Percentiles rank a stretch among this genome's conserved stretches.
Conservation (phyloP, 2,113 vertebrate genomes). For the Alexandromys fortis region DNA sequence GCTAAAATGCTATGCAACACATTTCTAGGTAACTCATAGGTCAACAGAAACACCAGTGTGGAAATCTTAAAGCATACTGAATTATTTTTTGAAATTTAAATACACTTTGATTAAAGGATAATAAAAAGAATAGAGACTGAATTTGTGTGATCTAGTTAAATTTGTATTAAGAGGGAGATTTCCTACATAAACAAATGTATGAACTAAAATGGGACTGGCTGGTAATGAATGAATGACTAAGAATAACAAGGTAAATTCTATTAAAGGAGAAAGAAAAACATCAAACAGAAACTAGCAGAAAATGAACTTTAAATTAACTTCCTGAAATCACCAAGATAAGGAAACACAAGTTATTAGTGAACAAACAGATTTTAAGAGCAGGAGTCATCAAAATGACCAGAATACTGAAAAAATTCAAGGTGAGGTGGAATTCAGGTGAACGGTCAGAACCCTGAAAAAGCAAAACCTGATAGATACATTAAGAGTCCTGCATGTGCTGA, state of each 20-base stretch:
- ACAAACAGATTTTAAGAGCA: conserved; percentile 1
- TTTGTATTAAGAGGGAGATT: not conserved
- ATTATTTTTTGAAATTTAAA: not conserved
- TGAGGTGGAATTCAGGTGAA: conserved; percentile 14
- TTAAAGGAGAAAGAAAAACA: not conserved
- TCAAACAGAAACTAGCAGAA: conserved; percentile 32
- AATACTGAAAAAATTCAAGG: not conserved
- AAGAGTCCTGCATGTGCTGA: not conserved
- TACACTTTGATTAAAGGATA: not conserved
- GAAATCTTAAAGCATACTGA: not conserved
- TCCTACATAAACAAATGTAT: not conserved
- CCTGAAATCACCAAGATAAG: not conserved
- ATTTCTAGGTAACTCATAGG: conserved; percentile 1
- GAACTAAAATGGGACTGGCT: not conserved
- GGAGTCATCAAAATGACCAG: not conserved
- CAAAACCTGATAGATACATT: conserved; percentile 23
- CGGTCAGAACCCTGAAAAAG: not conserved
- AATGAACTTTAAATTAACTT: not conserved
- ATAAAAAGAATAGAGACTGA: not conserved
- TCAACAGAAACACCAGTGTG: not conserved
- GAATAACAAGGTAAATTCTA: not conserved
- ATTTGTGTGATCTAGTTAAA: not conserved
- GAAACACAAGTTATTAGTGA: conserved; percentile 4
- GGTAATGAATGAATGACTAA: not conserved
- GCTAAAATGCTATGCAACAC: not conserved